Evolutionary conservation across 2,888 invertebrate species (phyloP), one percentile per base, ranked within the genome.

Genomic region (Drosophila gaucha): DNA sequence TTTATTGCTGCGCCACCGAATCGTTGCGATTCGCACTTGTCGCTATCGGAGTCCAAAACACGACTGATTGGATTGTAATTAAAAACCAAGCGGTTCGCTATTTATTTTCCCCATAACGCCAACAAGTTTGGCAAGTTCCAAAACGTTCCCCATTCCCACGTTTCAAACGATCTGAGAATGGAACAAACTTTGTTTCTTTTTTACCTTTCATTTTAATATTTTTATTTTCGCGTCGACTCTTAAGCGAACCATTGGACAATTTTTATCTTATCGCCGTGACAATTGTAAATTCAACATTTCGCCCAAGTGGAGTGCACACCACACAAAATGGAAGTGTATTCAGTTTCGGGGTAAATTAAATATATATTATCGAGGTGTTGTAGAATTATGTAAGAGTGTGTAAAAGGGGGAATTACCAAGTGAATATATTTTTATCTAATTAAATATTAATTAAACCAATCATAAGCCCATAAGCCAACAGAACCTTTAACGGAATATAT

Each of bases 231-330:
- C 33, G n/a, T 31, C 5, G 30, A 47, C n/a, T n/a, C n/a, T n/a
- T n/a, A n/a, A n/a, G n/a, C n/a, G n/a, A n/a, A n/a, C n/a, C n/a
- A n/a, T n/a, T n/a, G n/a, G 59, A 43, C 62, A 57, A 50, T 41
- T 66, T 55, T 80, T 83, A 80, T 80, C 86, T 80, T 76, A 80
- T 80, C 80, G 64, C 55, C 49, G 51, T 67, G 57, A 67, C 73
- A 86, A 68, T 63, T 73, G 59, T 66, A 68, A 70, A 66, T 58
- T 56, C 63, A 58, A 74, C 38, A 54, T 41, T 63, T 52, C 12
- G 39, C 43, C 56, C 39, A 72, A 59, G 56, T 70, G 80, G 57
- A 70, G 41, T 58, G 60, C 52, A 58, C 20, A 49, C 43, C 30
- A 6, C 38, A 12, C 18, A 3, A 33, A 10, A 20, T 30, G 22